A percentile compares a stretch with the other conserved stretches of the same genome.
phyloP scores from a whole-genome alignment of 2,797 vertebrate genomes.

The Hypotaenidia philippensis region DNA sequence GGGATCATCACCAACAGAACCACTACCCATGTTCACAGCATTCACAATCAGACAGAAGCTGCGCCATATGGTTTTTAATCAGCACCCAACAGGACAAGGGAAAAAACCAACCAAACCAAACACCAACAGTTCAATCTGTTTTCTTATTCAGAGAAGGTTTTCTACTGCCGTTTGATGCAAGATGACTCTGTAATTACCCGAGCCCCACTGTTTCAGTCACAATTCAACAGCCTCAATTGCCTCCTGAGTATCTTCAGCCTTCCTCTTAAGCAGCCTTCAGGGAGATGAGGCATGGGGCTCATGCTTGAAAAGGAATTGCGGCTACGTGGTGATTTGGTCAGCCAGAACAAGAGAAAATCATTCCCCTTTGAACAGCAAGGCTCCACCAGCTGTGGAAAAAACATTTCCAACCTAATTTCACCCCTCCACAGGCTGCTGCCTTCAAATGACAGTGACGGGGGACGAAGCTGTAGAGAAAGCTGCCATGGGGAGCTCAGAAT shows the following conservation, averaged over 20 bases:
- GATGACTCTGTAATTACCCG: neutral
- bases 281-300: neutral
- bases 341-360: neutral
- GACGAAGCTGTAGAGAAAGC: neutral
- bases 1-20: neutral
- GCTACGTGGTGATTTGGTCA: neutral
- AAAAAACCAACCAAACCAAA: too few species aligned
- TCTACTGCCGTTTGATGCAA: neutral
- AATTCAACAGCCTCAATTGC: neutral
- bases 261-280: neutral
- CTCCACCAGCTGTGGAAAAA: neutral
- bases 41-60: neutral
- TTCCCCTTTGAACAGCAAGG: neutral
- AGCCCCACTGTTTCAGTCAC: neutral
- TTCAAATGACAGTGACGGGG: neutral
- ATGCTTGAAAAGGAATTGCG: rapidly evolving
- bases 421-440: neutral
- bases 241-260: neutral
- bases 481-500: neutral
- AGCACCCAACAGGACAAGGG: neutral
- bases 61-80: rapidly evolving
- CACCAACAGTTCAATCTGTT: neutral
- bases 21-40: rapidly evolving
- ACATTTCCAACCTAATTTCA: neutral
- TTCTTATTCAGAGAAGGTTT: neutral